phyloP scores from a whole-genome alignment of 1,140 invertebrate species.

The Formica exsecta region DNA sequence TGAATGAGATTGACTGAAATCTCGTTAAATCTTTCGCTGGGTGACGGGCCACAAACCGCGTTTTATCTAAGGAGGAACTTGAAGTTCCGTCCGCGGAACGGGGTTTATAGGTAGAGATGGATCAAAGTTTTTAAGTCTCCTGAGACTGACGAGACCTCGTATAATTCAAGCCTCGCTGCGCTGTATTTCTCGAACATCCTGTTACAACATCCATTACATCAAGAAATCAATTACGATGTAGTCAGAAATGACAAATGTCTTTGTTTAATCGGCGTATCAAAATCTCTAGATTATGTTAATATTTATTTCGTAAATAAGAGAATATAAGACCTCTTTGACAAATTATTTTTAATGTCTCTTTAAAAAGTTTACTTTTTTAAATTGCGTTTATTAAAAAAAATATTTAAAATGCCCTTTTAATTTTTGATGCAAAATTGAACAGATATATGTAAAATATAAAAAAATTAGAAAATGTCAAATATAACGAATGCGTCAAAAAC shows the following conservation, averaged over 20 bases:
- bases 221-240: conserved; percentile 44
- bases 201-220: conserved; percentile 56
- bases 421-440: neutral
- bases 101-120: conserved; percentile 69
- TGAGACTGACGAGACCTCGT: conserved; percentile 72
- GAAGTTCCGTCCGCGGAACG: conserved; percentile 41
- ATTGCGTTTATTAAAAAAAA: neutral
- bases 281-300: conserved; percentile 3
- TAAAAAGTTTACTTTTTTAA: neutral
- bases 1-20: conserved; percentile 61
- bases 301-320: neutral
- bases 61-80: conserved; percentile 69
- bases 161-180: conserved; percentile 75
- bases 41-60: conserved; percentile 59
- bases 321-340: neutral
- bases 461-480: neutral
- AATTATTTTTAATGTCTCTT: neutral
- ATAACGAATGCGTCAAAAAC: neutral
- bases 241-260: conserved; percentile 22
- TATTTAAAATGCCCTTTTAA: neutral
- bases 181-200: conserved; percentile 61
- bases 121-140: conserved; percentile 82
- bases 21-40: conserved; percentile 57
- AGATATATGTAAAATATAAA: neutral
- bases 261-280: conserved; percentile 31